These are phyloP conservation scores for Ceramica pisi DNA, from an alignment of 2,888 invertebrate genomes.

Conservation along the genomic window DNA sequence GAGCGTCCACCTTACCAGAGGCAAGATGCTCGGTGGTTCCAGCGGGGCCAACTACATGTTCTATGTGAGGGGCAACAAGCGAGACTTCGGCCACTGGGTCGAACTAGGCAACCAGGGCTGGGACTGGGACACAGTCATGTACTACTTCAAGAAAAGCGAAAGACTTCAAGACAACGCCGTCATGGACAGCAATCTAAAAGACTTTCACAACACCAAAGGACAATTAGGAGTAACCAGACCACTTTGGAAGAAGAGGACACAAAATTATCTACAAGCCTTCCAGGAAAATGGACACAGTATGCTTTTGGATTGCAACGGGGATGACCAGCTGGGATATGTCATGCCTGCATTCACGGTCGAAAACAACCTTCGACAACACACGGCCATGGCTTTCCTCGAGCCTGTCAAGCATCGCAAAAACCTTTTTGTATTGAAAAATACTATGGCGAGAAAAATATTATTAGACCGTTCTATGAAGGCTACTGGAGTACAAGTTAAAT, in stretches of 20 bases:
- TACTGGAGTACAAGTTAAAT: conserved; percentile 72
- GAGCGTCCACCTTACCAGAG: conserved; percentile 87
- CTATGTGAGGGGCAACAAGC: conserved; percentile 92
- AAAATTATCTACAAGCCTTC: conserved; percentile 77
- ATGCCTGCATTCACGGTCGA: conserved; percentile 68
- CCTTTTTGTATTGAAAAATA: conserved; percentile 73
- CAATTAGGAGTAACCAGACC: conserved; percentile 75
- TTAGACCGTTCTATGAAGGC: conserved; percentile 69
- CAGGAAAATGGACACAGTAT: conserved; percentile 72
- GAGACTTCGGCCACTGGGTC: conserved; percentile 91
- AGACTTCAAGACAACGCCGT: conserved; percentile 62
- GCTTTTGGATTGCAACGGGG: conserved; percentile 71
- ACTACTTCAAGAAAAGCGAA: conserved; percentile 79
- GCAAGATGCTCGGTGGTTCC: conserved; percentile 92
- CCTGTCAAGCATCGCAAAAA: conserved; percentile 70
- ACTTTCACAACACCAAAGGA: conserved; percentile 72
- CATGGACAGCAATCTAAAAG: conserved; percentile 73
- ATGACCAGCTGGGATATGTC: conserved; percentile 72
- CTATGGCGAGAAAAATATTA: conserved; percentile 72
- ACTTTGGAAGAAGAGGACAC: conserved; percentile 74
- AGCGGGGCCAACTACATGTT: conserved; percentile 92
- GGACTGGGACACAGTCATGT: conserved; percentile 73
- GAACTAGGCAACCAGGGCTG: conserved; percentile 89
- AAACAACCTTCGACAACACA: conserved; percentile 71
- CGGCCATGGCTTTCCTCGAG: conserved; percentile 70